These are phyloP conservation scores for Latrodectus geometricus DNA, from an alignment of 1,140 invertebrate genomes.

Conservation along the genomic window DNA sequence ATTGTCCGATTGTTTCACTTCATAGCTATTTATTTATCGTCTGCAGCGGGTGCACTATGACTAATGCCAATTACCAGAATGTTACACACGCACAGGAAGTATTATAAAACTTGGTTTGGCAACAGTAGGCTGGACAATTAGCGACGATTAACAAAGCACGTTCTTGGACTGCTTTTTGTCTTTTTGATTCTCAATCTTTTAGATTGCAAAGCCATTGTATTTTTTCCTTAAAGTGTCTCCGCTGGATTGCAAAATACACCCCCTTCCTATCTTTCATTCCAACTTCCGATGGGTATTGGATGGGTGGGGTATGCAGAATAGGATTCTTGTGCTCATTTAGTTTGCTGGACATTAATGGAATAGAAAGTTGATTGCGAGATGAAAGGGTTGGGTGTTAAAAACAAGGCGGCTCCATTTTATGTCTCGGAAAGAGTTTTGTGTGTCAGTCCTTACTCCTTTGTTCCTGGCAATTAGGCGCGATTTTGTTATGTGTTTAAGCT, in stretches of 20 bases:
- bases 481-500: constrained; percentile 12
- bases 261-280: not conserved
- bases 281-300: constrained; percentile 41
- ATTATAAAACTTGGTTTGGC: constrained; percentile 58
- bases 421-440: constrained; percentile 27
- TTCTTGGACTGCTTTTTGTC: constrained; percentile 34
- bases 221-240: constrained; percentile 16
- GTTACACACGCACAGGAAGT: constrained; percentile 59
- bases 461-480: constrained; percentile 29
- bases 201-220: not conserved
- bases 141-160: constrained; percentile 52
- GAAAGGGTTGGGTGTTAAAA: constrained; percentile 45
- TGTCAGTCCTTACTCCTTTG: constrained; percentile 35
- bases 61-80: constrained; percentile 58
- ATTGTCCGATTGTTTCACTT: constrained; percentile 57
- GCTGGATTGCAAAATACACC: constrained; percentile 33
- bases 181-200: not conserved
- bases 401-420: constrained; percentile 41
- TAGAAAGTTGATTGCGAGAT: constrained; percentile 3
- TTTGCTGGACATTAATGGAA: constrained; percentile 1
- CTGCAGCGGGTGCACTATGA: constrained; percentile 44
- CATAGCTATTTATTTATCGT: constrained; percentile 31
- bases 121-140: constrained; percentile 49
- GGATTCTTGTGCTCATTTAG: constrained; percentile 42
- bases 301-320: constrained; percentile 40